Conservation (phyloP, 2,888 invertebrate species). For the Polydrusus tereticollis region DNA sequence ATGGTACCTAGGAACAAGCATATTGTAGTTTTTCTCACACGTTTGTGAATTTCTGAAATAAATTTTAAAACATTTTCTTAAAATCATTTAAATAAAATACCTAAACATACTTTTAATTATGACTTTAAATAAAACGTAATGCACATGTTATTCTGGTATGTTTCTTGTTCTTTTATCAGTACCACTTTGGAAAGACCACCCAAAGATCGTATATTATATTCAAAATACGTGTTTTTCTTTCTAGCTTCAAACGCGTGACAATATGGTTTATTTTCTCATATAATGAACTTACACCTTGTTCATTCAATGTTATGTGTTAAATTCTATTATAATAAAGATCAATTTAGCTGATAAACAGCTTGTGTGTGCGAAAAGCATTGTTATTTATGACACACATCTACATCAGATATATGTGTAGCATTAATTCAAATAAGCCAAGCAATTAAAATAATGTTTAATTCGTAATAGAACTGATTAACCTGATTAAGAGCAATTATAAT, state of each 20-base stretch:
- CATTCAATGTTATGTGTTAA: background rate
- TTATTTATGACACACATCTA: slow-evolving; percentile 5
- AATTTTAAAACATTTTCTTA: too few species aligned
- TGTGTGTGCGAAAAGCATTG: slow-evolving; percentile 7
- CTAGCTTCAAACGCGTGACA: background rate
- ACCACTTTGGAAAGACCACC: too few species aligned
- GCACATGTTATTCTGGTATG: too few species aligned
- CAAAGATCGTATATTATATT: too few species aligned
- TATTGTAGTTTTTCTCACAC: too few species aligned
- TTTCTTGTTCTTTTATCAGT: too few species aligned
- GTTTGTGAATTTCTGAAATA: too few species aligned
- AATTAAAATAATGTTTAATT: slow-evolving; percentile 8
- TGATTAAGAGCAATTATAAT: background rate
- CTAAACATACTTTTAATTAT: too few species aligned
- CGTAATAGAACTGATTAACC: background rate
- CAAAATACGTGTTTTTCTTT: background rate
- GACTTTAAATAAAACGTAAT: too few species aligned
- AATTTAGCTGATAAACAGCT: background rate
- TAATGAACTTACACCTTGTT: slow-evolving; percentile 1
- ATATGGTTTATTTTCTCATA: background rate
- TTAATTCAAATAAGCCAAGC: background rate
- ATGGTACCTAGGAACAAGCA: too few species aligned
- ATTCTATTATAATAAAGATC: slow-evolving; percentile 1
- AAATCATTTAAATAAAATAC: too few species aligned
- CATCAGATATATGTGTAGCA: slow-evolving; percentile 12